Evolutionary conservation across 2,797 vertebrate genomes (phyloP), one percentile per base, ranked within the genome.

Genomic region (Philypnodon macrostomus): DNA sequence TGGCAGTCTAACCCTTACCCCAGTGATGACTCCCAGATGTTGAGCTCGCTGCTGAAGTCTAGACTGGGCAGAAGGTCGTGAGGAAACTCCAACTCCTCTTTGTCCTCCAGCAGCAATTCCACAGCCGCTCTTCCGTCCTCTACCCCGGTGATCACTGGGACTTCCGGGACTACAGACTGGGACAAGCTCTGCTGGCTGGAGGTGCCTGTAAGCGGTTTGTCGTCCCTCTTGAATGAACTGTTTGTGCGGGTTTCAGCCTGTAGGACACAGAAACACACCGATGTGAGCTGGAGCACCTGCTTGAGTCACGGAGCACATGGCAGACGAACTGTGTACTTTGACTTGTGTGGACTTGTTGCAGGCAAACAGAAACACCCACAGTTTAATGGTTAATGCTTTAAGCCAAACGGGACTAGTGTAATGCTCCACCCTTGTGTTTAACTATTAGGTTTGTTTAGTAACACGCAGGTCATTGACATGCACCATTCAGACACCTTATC

Each of bases 1-100:
- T 29, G 32, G 49, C 30, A 45, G 23, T 59, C 7, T 14, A 26
- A 47, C 11, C 14, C 4, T 62, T 73, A 92, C 90, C 90, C 78
- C 26, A 91, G 71, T 1, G 90, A 84, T 3, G 83, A 73, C 76
- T 86, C 85, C 90, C 90, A 91, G 76, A 89, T 85, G 77, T 86
- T 85, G 42, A 92, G 47, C 72, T 92, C 90, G 17, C 86, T 85
- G 82, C 87, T 88, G 58, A 92, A 90, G 83, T 92, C 90, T 52
- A 87, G 81, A 75, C 75, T 89, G 60, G 90, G 90, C 39, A 92
- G 85, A 63, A 92, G 75, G 67, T 92, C 90, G 31, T 91, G 89
- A 37, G 90, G 88, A 80, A 92, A 92, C 83, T 90, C 89, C 0
- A 91, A 79, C 66, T 92, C 90, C 48, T 86, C 86, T 46, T 80